Conservation (phyloP, 2,888 invertebrate species). For the Siphlonurus alternatus region DNA sequence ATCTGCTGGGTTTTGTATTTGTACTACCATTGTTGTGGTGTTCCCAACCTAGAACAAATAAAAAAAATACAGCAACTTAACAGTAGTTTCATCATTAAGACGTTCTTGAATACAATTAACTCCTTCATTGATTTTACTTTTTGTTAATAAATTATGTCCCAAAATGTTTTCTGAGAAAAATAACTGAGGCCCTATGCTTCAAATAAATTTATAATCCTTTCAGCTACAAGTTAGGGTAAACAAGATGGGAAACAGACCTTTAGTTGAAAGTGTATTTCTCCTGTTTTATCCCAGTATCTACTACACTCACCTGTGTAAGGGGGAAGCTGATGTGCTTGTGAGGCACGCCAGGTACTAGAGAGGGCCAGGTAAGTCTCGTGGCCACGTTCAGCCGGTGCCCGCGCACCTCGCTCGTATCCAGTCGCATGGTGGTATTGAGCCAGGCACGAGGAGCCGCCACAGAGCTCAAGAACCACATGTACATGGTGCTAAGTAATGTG, state of each 20-base stretch:
- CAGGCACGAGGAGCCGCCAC: slow-evolving; percentile 29
- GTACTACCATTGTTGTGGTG: slow-evolving; percentile 42
- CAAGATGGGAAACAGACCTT: no score
- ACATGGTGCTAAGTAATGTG: slow-evolving; percentile 42
- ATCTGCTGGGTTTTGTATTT: slow-evolving; percentile 55
- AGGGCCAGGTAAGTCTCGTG: slow-evolving; percentile 7
- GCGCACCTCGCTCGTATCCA: slow-evolving; percentile 56
- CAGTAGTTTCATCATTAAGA: background rate
- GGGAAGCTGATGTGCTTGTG: slow-evolving; percentile 40
- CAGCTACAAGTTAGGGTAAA: no score
- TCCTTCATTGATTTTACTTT: no score
- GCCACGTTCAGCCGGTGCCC: slow-evolving; percentile 37
- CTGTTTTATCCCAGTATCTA: background rate
- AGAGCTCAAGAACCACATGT: slow-evolving; percentile 35
- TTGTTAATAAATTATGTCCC: no score
- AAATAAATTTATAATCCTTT: no score
- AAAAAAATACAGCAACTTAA: no score
- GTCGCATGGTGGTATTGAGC: slow-evolving; percentile 51
- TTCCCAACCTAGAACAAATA: slow-evolving; percentile 36
- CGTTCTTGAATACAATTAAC: no score
- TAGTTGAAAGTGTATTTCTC: no score
- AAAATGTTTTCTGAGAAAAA: no score
- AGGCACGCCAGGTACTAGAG: background rate
- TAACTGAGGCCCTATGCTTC: no score
- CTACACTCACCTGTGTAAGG: slow-evolving; percentile 36